Conservation (phyloP, 1,140 invertebrate genomes). For the Brachionus sp. region DNA sequence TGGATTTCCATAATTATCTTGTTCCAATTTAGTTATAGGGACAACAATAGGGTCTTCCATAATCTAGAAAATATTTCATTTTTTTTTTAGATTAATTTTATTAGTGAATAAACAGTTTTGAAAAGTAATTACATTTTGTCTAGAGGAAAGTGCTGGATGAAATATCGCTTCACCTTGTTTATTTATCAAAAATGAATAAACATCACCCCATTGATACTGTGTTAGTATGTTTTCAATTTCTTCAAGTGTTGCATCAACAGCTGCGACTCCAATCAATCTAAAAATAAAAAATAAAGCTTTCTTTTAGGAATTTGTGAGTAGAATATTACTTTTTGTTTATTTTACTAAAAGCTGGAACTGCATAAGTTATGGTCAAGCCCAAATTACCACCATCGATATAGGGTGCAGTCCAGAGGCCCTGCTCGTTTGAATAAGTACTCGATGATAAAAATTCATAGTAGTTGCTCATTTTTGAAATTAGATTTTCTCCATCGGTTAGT, state of each 20-base stretch:
- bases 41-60: constrained; percentile 61
- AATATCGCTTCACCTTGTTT: constrained; percentile 60
- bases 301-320: too few species aligned
- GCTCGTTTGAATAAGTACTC: constrained; percentile 52
- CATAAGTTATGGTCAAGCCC: constrained; percentile 60
- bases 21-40: constrained; percentile 58
- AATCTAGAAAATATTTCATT: constrained; percentile 50
- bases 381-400: constrained; percentile 60
- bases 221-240: constrained; percentile 60
- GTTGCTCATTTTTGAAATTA: constrained; percentile 60
- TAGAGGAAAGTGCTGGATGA: constrained; percentile 59
- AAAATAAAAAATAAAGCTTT: constrained; percentile 22
- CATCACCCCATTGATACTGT: constrained; percentile 60
- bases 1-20: constrained; percentile 55
- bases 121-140: constrained; percentile 50
- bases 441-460: constrained; percentile 60
- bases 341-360: constrained; percentile 56
- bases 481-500: constrained; percentile 57
- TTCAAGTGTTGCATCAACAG: constrained; percentile 60
- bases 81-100: background rate
- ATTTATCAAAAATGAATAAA: constrained; percentile 61
- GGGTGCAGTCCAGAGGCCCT: constrained; percentile 60
- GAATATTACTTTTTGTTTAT: constrained; percentile 52
- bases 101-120: background rate
- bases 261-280: constrained; percentile 60